Evolutionary conservation across 2,888 invertebrate genomes (phyloP), one percentile per base, ranked within the genome.

Genomic region (Pyrrhosoma nymphula): DNA sequence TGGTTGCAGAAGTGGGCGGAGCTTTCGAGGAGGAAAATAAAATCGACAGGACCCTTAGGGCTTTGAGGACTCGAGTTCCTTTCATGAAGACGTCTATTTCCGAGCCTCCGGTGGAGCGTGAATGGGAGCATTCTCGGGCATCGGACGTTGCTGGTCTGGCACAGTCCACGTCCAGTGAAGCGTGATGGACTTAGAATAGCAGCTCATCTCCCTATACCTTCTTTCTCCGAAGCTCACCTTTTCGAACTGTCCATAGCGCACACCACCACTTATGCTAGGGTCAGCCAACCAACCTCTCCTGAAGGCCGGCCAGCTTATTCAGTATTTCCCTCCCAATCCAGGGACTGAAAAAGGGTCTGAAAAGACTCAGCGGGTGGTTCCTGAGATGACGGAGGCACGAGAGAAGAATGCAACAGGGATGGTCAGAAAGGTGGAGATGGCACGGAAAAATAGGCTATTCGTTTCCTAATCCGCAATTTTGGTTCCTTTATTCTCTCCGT

Each of bases 131-230:
- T 91, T 91, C 56, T 56, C 56, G 90, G 0, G 90, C 90, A 90
- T 56, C 90, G 47, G 69, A 20, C 93, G 23, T 91, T 39, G 63
- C 35, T 91, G 91, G 63, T 30, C 39, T 63, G 10, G 56, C 93
- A 93, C 69, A 75, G 93, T 93, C 55, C 35, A 35, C 14, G 93
- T n/a, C 14, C 93, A n/a, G 39, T 47, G 93, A 93, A 91, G 91
- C 91, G 91, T 91, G 56, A 91, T 56, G 39, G 91, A 39, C 60
- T 26, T 23, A 69, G 91, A 63, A 91, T 91, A 63, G 91, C 35
- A 39, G 91, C 63, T 91, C 91, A 91, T 91, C 91, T 91, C 63
- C 63, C 39, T 1, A 63, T 39, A 39, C 30, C 14, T 60, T 60
- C 91, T 35, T 39, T 39, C 63, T 69, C 47, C 93, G 14, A 26